A percentile compares a stretch with the other conserved stretches of the same genome.
Conservation (phyloP, 2,888 invertebrate genomes). For the Coenonympha glycerion region DNA sequence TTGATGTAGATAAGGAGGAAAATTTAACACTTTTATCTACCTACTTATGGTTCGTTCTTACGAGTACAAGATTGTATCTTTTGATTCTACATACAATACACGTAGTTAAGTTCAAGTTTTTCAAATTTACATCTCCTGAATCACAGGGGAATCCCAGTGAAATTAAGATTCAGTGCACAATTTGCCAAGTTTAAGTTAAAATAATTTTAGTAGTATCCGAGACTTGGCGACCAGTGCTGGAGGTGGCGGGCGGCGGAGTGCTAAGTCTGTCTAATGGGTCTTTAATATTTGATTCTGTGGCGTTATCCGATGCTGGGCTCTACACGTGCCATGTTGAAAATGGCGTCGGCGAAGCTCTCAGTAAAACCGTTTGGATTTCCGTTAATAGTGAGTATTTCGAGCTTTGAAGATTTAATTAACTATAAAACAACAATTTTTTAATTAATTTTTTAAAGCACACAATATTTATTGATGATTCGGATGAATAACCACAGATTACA, state of each 20-base stretch:
- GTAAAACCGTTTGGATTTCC: conserved; percentile 69
- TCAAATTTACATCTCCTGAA: no score
- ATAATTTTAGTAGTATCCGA: conserved; percentile 54
- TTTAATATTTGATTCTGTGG: conserved; percentile 65
- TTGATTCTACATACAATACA: no score
- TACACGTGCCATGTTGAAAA: conserved; percentile 72
- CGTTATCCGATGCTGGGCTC: conserved; percentile 63
- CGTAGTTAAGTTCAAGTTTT: no score
- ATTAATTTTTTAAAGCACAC: no score
- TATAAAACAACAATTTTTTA: conserved; percentile 8
- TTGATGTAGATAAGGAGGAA: no score
- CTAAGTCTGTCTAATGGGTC: conserved; percentile 69
- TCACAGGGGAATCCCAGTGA: no score
- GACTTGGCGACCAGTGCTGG: conserved; percentile 65
- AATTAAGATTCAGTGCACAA: no score
- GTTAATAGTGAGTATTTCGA: conserved; percentile 64
- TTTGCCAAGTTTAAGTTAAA: not conserved
- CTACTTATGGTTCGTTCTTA: no score
- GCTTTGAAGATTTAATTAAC: not conserved
- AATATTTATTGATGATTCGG: no score
- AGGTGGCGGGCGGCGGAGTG: conserved; percentile 69
- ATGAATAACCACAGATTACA: no score
- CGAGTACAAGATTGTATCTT: no score
- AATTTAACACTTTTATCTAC: no score
- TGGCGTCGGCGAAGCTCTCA: conserved; percentile 69